Evolutionary conservation across 2,113 vertebrate species (phyloP), one percentile per base, ranked within the genome.

Genomic region (Amia ocellicauda): DNA sequence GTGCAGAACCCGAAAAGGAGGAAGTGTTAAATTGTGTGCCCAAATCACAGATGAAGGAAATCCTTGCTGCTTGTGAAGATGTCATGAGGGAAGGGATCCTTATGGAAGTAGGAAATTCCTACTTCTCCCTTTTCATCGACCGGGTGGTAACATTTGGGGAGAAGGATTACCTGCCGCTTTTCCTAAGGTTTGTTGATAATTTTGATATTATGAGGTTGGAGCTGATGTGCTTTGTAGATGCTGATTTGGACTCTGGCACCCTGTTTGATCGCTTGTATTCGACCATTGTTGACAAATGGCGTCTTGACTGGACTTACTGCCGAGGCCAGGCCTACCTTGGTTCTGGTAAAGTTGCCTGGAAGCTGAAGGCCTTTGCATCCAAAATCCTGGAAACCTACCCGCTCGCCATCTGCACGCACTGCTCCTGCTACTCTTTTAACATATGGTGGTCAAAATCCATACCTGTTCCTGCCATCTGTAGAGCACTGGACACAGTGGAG

Each of bases 361-460:
- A 96, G 78, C 92, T 98, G 78, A 97, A 97, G 81, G 79, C 92
- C 1, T 95, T 99, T 75, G 93, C 93, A 42, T 93, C 89, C 14
- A 93, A 92, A 85, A 86, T 99, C 29, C 82, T 96, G 75, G 93
- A 99, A 69, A 93, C 90, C 67, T 90, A 94, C 60, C 95, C 95
- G 0, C 93, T 95, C 42, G 94, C 96, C 16, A 88, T 98, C 68
- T 96, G 91, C 68, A 96, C 95, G 0, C 86, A 94, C 50, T 92
- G 92, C 68, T 96, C 95, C 49, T 91, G 90, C 2, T 99, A 95
- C 76, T 93, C 96, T 72, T 94, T 99, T 79, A 98, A 98, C 45
- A 81, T 90, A 0, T 98, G 94, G 95, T 85, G 97, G 83, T 94
- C 94, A 7, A 95, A 94, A 75, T 92, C 94, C 0, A 83, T 93